Percentiles rank a stretch among this genome's conserved stretches.
phyloP scores from a whole-genome alignment of 2,888 invertebrate genomes.

The Xestia c-nigrum region DNA sequence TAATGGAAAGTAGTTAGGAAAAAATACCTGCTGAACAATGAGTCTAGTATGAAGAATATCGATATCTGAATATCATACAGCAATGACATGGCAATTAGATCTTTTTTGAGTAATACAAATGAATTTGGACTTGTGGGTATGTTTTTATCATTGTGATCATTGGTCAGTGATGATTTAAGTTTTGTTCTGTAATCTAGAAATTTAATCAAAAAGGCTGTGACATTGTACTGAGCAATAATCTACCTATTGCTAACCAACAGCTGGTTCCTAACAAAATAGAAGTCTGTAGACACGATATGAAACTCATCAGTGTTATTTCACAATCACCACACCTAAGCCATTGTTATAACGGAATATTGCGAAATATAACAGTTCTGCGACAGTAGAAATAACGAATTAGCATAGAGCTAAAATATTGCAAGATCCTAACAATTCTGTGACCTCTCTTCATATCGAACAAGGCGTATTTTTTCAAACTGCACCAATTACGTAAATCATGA shows the following conservation, averaged over 20 bases:
- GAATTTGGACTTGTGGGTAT: neutral
- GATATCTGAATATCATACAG: constrained; percentile 23
- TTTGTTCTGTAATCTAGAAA: neutral
- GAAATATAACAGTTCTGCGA: constrained; percentile 46
- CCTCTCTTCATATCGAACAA: constrained; percentile 60
- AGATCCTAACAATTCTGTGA: constrained; percentile 59
- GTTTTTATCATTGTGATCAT: neutral
- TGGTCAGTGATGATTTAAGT: neutral
- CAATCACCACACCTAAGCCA: constrained; percentile 37
- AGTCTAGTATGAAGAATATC: no score
- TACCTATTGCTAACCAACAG: constrained; percentile 38
- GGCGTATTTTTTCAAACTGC: constrained; percentile 49
- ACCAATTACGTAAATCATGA: constrained; percentile 67
- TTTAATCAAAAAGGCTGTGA: neutral
- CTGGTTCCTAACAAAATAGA: constrained; percentile 32
- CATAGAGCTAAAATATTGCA: constrained; percentile 42
- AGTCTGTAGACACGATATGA: constrained; percentile 15
- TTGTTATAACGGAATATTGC: constrained; percentile 56
- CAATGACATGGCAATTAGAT: constrained; percentile 2
- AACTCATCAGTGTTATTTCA: constrained; percentile 46
- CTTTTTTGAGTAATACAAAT: neutral
- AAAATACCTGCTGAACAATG: constrained; percentile 17
- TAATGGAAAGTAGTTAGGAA: constrained; percentile 7
- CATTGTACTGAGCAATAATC: neutral
- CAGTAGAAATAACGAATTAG: constrained; percentile 38